Conservation (phyloP, 2,113 vertebrate species). For the Tragelaphus buxtoni region DNA sequence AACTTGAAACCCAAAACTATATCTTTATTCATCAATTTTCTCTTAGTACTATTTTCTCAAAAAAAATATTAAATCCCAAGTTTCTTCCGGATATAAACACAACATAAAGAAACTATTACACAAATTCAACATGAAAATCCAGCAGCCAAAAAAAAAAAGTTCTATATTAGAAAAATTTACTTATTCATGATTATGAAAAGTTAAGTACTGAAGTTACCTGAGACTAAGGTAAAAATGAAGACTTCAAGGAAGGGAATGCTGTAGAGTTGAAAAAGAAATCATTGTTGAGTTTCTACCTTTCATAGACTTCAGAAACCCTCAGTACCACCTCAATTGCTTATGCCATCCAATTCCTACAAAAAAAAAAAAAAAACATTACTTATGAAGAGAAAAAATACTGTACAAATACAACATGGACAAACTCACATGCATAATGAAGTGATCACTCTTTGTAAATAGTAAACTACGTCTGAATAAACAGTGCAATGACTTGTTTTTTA, state of each 20-base stretch:
- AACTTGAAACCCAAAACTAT: background rate
- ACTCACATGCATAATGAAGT: background rate
- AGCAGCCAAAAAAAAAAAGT: background rate
- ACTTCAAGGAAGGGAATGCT: conserved; percentile 73
- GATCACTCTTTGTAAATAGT: background rate
- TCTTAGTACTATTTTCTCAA: conserved; percentile 17
- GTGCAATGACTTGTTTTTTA: background rate
- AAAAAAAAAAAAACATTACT: conserved; percentile 22
- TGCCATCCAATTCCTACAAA: conserved; percentile 63
- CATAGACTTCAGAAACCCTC: conserved; percentile 52
- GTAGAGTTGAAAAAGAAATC: conserved; percentile 70
- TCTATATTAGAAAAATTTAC: conserved; percentile 9
- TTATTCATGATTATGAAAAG: conserved; percentile 42
- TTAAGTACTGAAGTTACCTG: conserved; percentile 63
- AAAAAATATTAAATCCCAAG: background rate
- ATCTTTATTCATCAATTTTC: background rate
- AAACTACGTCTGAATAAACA: background rate
- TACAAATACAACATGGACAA: background rate
- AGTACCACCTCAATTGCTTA: conserved; percentile 60
- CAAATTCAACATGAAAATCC: conserved; percentile 29
- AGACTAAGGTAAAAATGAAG: conserved; percentile 66
- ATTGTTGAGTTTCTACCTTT: conserved; percentile 71
- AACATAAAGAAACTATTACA: conserved; percentile 24
- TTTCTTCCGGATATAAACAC: conserved; percentile 25
- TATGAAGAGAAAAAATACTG: background rate